phyloP scores from a whole-genome alignment of 2,797 vertebrate genomes.

The Oreonectes daqikongensis region DNA sequence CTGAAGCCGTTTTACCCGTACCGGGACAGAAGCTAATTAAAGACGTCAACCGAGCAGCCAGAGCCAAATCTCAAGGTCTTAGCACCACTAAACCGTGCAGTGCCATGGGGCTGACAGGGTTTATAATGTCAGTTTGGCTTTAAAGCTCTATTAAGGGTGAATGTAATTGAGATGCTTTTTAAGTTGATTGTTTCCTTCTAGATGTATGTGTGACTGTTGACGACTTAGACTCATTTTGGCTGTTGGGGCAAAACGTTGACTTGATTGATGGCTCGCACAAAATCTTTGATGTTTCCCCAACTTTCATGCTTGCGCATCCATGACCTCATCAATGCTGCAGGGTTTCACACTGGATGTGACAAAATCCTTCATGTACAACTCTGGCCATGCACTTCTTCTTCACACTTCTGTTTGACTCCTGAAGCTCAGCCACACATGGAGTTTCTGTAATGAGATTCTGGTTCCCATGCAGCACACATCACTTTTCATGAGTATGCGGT shows the following conservation, averaged over 20 bases:
- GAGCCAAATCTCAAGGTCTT: constrained; percentile 55
- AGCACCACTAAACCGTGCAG: constrained; percentile 34
- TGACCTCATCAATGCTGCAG: constrained; percentile 71
- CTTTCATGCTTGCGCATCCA: constrained; percentile 65
- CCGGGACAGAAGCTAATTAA: constrained; percentile 56
- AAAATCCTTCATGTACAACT: constrained; percentile 57
- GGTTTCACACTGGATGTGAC: constrained; percentile 67
- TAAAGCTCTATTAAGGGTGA: constrained; percentile 31
- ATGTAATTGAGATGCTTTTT: constrained; percentile 52
- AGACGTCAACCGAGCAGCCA: constrained; percentile 55
- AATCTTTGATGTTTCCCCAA: constrained; percentile 63
- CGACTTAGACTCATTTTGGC: constrained; percentile 53
- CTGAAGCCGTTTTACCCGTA: constrained; percentile 31
- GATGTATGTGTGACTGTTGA: constrained; percentile 56
- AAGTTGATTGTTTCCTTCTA: constrained; percentile 58
- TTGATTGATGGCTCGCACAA: constrained; percentile 75
- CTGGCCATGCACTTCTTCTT: constrained; percentile 64
- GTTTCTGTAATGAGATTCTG: not conserved
- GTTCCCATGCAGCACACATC: too few species aligned
- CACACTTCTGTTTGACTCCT: constrained; percentile 36
- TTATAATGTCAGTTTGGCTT: constrained; percentile 36
- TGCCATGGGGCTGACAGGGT: constrained; percentile 21
- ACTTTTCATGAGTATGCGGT: too few species aligned
- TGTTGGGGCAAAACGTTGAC: constrained; percentile 50
- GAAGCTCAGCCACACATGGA: constrained; percentile 33